A percentile compares a stretch with the other conserved stretches of the same genome.
Conservation (phyloP, 2,888 invertebrate genomes). For the Baronia brevicornis region DNA sequence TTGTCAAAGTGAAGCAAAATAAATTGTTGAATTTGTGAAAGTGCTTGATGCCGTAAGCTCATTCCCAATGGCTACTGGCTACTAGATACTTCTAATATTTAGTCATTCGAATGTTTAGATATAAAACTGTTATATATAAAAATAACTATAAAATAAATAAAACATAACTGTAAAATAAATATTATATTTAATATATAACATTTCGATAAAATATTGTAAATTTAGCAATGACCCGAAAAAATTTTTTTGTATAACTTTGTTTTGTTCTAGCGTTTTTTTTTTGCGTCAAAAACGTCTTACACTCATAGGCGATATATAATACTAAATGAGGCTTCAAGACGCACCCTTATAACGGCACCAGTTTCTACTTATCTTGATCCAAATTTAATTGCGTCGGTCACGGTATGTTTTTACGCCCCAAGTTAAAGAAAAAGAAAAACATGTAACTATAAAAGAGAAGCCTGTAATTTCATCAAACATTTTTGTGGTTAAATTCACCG, state of each 20-base stretch:
- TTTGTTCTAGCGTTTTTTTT: no score
- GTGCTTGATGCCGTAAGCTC: constrained; percentile 25
- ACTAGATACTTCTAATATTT: constrained; percentile 8
- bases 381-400: constrained; percentile 52
- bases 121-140: no score
- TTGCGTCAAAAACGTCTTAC: no score
- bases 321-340: constrained; percentile 39
- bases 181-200: no score
- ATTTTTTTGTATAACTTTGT: no score
- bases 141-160: no score
- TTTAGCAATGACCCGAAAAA: no score
- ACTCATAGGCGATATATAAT: no score
- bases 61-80: constrained; percentile 5
- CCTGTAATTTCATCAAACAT: constrained; percentile 21
- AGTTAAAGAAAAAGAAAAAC: constrained; percentile 18
- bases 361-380: constrained; percentile 56
- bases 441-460: constrained; percentile 26
- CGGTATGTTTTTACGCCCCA: constrained; percentile 42
- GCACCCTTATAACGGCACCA: constrained; percentile 46
- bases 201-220: no score
- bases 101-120: no score
- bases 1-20: constrained; percentile 57
- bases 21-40: constrained; percentile 49
- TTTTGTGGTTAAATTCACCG: constrained; percentile 14
- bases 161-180: no score